A percentile compares a stretch with the other conserved stretches of the same genome.
Conservation (phyloP, 2,888 invertebrate genomes). For the Tinea semifulvella region DNA sequence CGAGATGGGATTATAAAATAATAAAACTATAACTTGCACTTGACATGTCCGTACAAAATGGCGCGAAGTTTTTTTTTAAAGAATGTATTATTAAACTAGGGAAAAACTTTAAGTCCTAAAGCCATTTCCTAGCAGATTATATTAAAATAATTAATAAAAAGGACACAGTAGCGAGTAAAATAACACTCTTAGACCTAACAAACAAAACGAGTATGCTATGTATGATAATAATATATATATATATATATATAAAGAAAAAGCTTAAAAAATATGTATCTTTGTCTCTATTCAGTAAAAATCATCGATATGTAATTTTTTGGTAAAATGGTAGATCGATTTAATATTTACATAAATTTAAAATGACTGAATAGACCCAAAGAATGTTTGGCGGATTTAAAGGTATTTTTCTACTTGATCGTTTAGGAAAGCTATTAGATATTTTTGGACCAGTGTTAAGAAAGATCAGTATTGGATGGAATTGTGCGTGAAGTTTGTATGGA, state of each 20-base stretch:
- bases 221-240: not conserved
- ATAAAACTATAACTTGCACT: too few species aligned
- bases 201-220: not conserved
- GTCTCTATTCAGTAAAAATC: slow-evolving; percentile 2
- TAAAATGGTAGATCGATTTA: not conserved
- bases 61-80: too few species aligned
- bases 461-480: slow-evolving; percentile 45
- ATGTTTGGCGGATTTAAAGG: slow-evolving; percentile 40
- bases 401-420: slow-evolving; percentile 66
- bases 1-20: too few species aligned
- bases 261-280: slow-evolving; percentile 1
- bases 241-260: not conserved
- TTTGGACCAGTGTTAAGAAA: slow-evolving; percentile 66
- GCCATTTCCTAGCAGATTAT: too few species aligned
- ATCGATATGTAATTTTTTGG: not conserved
- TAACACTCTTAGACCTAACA: slow-evolving; percentile 55
- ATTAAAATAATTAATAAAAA: slow-evolving; percentile 22
- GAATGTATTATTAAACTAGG: too few species aligned
- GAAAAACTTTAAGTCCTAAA: too few species aligned
- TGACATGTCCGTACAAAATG: too few species aligned
- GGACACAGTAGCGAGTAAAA: slow-evolving; percentile 51
- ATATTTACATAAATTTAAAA: slow-evolving; percentile 9
- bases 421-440: slow-evolving; percentile 64
- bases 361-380: slow-evolving; percentile 12
- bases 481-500: not conserved